Evolutionary conservation across 2,113 vertebrate genomes (phyloP), one percentile per base, ranked within the genome.

Genomic region (Sinocyclocheilus rhinocerous): DNA sequence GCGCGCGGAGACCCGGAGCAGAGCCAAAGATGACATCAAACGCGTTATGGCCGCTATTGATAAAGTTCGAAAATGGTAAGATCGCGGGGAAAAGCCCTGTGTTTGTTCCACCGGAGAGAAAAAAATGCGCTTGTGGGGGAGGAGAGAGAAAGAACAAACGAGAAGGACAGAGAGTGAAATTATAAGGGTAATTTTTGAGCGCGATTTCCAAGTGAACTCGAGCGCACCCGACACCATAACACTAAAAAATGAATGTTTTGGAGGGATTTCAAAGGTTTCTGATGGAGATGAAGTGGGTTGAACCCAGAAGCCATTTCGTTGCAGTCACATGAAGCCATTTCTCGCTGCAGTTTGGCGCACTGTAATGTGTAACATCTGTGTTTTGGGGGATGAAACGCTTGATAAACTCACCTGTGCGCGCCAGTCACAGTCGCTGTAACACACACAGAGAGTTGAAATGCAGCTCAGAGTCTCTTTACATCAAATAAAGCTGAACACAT

Each of bases 11-110:
- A 98, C 97, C 95, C 95, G 97, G 93, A 98, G 97, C 96, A 95
- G 97, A 94, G 97, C 97, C 89, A 98, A 98, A 93, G 97, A 98
- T 97, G 97, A 98, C 96, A 97, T 98, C 97, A 98, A 98, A 94
- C 92, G 97, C 95, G 97, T 98, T 87, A 98, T 98, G 97, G 97
- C 97, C 94, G 97, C 97, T 87, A 97, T 98, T 92, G 97, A 98
- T 95, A 98, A 97, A 97, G 97, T 98, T 95, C 97, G 97, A 94
- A 97, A 97, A 97, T 98, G 97, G 97, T 98, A 96, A 97, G 97
- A 89, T 36, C 77, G 55, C 52, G 20, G 29, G 52, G 12, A 45
- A 78, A 67, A 61, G 20, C 6, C 13, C 57, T 61, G 57, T 87
- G 90, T 85, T 91, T 87, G 91, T 91, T 93, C 93, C 92, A 93